Conservation (phyloP, 2,113 vertebrate species). For the Mohoua ochrocephala region DNA sequence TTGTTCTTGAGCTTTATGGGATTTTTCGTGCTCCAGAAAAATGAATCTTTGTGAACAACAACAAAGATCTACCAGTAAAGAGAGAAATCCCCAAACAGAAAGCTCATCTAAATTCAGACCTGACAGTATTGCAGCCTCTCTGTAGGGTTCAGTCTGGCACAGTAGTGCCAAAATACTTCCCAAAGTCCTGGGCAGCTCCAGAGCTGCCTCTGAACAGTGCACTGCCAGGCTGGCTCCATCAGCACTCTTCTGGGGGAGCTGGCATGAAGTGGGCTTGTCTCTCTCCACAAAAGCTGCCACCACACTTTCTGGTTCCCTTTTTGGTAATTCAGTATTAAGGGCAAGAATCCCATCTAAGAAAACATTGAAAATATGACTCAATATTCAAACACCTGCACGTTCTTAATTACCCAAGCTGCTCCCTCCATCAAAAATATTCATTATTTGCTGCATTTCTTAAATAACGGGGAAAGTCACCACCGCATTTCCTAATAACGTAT, state of each 20-base stretch:
- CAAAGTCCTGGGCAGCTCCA: not conserved
- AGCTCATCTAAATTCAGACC: not conserved
- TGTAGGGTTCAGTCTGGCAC: not conserved
- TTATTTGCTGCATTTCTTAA: slow-evolving; percentile 47
- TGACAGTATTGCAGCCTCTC: not conserved
- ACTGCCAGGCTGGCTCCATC: not conserved
- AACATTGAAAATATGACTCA: not conserved
- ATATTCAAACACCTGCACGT: not conserved
- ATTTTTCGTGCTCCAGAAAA: accelerated
- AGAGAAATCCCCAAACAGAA: not conserved
- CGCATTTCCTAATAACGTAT: slow-evolving; percentile 59
- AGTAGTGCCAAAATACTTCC: not conserved
- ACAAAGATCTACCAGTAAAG: not conserved
- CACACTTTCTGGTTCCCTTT: not conserved
- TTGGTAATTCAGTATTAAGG: not conserved
- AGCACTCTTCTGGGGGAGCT: not conserved
- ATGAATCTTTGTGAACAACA: not conserved
- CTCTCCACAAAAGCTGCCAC: not conserved
- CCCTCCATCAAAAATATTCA: not conserved
- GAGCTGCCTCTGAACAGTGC: not conserved
- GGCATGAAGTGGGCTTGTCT: not conserved
- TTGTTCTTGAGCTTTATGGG: not conserved
- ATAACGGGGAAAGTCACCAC: not conserved
- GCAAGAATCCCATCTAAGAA: not conserved
- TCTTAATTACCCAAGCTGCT: not conserved